Evolutionary conservation across 1,140 invertebrate genomes (phyloP), one percentile per base, ranked within the genome.

Genomic region (Dryas iulia): DNA sequence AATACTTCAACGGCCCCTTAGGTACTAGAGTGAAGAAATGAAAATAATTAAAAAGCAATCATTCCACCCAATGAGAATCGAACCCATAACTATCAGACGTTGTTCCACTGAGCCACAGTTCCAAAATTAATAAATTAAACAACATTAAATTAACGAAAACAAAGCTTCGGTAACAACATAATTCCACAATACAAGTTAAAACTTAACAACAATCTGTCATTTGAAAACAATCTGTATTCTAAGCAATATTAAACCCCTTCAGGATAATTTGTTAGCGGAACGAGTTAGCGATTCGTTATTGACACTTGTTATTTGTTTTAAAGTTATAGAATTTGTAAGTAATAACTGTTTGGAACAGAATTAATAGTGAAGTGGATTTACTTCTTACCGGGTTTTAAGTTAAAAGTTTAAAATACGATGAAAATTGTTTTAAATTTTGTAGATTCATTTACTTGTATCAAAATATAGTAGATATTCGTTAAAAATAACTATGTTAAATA

Each of bases 251-350:
- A 21, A 47, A 47, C 39, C 21, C 39, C 39, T 24, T 56, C 24
- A 25, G 53, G 24, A 25, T 26, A 25, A 56, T 56, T 56, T 56
- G 53, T 25, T 56, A 56, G 11, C 11, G 0, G n/a, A 56, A 24
- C 21, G 24, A 26, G 53, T 26, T 56, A 56, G 53, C 53, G 21
- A 25, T 54, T 54, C 53, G 53, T 56, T 24, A 56, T 56, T 56
- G 53, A 56, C 53, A 56, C 53, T 56, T 26, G 53, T 25, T 25
- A 56, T 56, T 56, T 56, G 53, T 56, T 26, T 47, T 56, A 56
- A 56, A 56, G 53, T 56, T 56, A 5, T 7, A 56, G 24, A 56
- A 25, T 12, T 26, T 56, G 11, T 56, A 56, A 56, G 24, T 56
- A n/a, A 56, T 56, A 56, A 56, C 23, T n/a, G 53, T 56, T 54